Base-by-base conservation (phyloP, 2,113 vertebrate genomes). In the Hyaena hyaena region DNA sequence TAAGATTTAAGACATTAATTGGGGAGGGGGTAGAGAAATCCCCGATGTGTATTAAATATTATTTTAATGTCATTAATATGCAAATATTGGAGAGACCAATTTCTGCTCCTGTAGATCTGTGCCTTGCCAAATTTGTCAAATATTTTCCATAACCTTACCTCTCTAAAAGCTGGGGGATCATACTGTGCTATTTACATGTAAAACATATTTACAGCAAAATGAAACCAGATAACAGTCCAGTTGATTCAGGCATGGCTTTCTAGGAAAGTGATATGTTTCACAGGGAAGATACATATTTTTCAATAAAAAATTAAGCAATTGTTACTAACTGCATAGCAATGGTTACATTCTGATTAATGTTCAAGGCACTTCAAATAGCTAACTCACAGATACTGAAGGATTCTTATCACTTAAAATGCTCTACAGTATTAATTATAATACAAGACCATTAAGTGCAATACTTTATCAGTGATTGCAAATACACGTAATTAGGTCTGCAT, bases 61-160 rank as follows among this genome's bases (percentile, higher is more conserved):
- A 96, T 92, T 95, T 93, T 73, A 96, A 88, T 48, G 26, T 5
- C 48, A 87, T 86, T 55, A 73, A 48, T 39, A 97, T 43, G 24
- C 14, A 94, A 85, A 95, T 19, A 88, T 10, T 81, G 23, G n/a
- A 68, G 14, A 61, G 11, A 77, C 55, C 69, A 45, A 92, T 28
- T n/a, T 96, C 66, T 85, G 39, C 2, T 90, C 10, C 21, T 63
- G 21, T 69, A 79, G 2, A 53, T 85, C 12, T 93, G 16, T 77
- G 65, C 88, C 14, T 89, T 79, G 16, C 11, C 50, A 73, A 84
- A 39, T 55, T 43, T 85, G 77, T 61, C 65, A 63, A 92, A 74
- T 4, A 17, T n/a, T 93, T 88, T 63, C 16, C 26, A 93, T 80
- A 74, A 74, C 4, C 14, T 77, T 48, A 31, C 10, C 0, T 77